phyloP scores from a whole-genome alignment of 2,113 vertebrate genomes.

The Circaetus gallicus region DNA sequence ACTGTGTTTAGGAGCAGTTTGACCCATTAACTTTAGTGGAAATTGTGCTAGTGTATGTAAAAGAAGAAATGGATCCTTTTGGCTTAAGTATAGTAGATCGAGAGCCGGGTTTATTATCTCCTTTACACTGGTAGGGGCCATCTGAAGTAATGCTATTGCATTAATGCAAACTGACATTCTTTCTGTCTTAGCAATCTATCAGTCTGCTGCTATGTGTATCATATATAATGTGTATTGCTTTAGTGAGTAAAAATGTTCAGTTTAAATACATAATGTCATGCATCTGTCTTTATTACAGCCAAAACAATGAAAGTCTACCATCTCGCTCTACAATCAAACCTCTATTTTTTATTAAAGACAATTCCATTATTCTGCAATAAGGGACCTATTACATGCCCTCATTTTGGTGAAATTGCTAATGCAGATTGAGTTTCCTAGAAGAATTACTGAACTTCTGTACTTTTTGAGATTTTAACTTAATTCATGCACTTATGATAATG shows the following conservation, averaged over 20 bases:
- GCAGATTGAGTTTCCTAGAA: slow-evolving; percentile 51
- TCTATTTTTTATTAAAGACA: slow-evolving; percentile 53
- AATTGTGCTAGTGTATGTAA: background rate
- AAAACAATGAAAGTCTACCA: background rate
- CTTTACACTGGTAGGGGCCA: background rate
- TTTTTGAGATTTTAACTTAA: slow-evolving; percentile 63
- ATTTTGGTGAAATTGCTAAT: slow-evolving; percentile 60
- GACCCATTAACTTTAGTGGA: background rate
- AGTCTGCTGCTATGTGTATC: background rate
- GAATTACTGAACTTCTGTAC: slow-evolving; percentile 38
- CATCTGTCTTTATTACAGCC: slow-evolving; percentile 1
- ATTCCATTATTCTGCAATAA: slow-evolving; percentile 56
- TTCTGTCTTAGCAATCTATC: slow-evolving; percentile 6
- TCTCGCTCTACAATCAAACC: background rate
- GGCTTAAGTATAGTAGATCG: background rate
- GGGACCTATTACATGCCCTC: slow-evolving; percentile 20
- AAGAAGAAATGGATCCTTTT: background rate
- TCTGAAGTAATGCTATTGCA: background rate
- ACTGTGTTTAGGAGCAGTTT: background rate
- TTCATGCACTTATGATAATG: slow-evolving; percentile 49
- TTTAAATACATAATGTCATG: slow-evolving; percentile 20
- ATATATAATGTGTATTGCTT: background rate
- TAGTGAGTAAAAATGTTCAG: slow-evolving; percentile 28
- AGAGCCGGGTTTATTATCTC: background rate
- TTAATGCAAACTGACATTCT: background rate